phyloP scores from a whole-genome alignment of 2,888 invertebrate species.

The Lutraria lutraria region DNA sequence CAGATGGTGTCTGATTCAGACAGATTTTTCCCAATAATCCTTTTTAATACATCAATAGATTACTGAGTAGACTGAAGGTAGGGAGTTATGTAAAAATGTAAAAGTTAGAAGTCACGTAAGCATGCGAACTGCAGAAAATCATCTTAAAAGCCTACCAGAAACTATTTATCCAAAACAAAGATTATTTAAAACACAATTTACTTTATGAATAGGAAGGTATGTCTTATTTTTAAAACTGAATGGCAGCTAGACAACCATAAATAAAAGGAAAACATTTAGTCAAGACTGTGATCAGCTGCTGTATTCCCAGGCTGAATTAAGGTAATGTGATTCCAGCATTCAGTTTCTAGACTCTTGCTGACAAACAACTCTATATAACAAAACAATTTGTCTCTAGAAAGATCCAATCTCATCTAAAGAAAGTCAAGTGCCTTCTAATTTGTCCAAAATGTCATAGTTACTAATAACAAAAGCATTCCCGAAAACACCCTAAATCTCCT shows the following conservation, averaged over 20 bases:
- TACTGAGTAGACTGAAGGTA: neutral
- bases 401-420: neutral
- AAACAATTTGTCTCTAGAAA: slow-evolving; percentile 12
- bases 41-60: slow-evolving; percentile 11
- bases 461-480: neutral
- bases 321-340: neutral
- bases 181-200: too few species aligned
- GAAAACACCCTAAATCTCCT: neutral
- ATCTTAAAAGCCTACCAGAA: too few species aligned
- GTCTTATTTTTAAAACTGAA: too few species aligned
- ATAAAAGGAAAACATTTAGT: neutral
- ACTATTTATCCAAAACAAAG: too few species aligned
- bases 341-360: neutral
- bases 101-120: too few species aligned
- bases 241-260: neutral
- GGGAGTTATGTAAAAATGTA: neutral
- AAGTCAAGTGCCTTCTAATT: neutral
- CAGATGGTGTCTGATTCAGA: slow-evolving; percentile 10
- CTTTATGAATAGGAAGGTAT: too few species aligned
- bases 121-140: too few species aligned
- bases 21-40: slow-evolving; percentile 2
- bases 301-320: neutral
- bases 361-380: neutral
- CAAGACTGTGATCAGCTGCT: neutral
- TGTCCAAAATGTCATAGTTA: neutral